Evolutionary conservation across 30 jellyfish, hydroid and myxozoan species (phyloP).

Genomic region (Catostylus mosaicus): DNA sequence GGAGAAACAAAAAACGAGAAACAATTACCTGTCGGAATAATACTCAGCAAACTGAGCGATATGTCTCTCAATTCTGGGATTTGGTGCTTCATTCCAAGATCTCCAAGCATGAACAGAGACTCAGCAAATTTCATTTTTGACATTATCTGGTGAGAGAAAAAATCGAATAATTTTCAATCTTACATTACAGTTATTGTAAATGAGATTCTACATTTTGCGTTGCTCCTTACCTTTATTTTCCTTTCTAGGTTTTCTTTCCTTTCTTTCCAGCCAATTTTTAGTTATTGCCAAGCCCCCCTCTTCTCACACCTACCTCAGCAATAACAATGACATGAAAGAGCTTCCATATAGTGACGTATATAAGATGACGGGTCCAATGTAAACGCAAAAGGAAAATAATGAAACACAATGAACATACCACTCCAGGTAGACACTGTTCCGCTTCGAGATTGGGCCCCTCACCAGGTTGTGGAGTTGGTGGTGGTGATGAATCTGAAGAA

Average conservation of each 20-base stretch:
- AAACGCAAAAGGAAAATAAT: not conserved
- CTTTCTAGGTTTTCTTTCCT: no score
- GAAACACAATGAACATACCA: conserved; percentile 42
- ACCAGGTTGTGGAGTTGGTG: conserved; percentile 92
- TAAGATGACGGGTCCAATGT: no score
- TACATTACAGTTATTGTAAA: no score
- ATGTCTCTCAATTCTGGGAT: conserved; percentile 86
- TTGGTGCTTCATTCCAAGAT: conserved; percentile 80
- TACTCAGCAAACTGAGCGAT: conserved; percentile 77
- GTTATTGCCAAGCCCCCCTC: no score
- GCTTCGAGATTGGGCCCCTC: conserved; percentile 96
- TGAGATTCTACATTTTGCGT: no score
- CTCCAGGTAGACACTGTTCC: conserved; percentile 95
- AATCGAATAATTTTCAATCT: no score
- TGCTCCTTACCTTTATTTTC: no score
- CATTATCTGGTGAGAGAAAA: conserved; percentile 60
- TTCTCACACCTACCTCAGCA: no score
- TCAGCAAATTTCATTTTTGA: conserved; percentile 86
- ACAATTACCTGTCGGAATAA: conserved; percentile 94
- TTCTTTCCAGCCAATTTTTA: no score
- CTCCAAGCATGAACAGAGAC: conserved; percentile 79
- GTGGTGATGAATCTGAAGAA: conserved; percentile 99
- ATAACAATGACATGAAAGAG: conserved; percentile 5
- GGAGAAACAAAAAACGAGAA: conserved; percentile 1
- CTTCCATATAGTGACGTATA: not conserved